Conservation (phyloP, 2,888 invertebrate species). For the Nudaria mundana region DNA sequence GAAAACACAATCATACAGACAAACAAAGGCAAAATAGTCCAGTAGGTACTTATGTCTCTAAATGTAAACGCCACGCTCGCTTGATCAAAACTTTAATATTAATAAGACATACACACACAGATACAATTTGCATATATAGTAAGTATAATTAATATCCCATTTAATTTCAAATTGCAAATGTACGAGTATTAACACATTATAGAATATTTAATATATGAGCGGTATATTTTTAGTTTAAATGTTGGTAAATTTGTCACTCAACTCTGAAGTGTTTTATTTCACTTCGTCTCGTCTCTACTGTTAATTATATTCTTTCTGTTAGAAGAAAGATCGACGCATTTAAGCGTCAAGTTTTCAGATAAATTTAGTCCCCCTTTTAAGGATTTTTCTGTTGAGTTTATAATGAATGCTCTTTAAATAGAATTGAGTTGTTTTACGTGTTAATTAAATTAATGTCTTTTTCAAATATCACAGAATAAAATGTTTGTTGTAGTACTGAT, state of each 20-base stretch:
- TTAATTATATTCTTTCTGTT: slow-evolving; percentile 74
- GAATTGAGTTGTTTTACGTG: slow-evolving; percentile 9
- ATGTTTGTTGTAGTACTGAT: no score
- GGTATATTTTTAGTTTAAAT: no score
- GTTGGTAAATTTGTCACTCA: slow-evolving; percentile 71
- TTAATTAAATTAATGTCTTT: background rate
- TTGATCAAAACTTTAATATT: no score
- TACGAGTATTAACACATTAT: slow-evolving; percentile 55
- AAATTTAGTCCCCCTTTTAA: slow-evolving; percentile 66
- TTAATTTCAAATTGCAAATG: slow-evolving; percentile 44
- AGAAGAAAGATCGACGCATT: slow-evolving; percentile 56
- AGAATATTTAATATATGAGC: no score
- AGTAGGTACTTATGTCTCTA: no score
- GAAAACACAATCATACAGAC: no score
- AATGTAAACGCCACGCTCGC: no score
- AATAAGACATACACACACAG: no score
- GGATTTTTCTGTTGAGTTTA: slow-evolving; percentile 38
- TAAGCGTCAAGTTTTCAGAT: slow-evolving; percentile 71
- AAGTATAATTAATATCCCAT: no score
- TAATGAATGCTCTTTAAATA: slow-evolving; percentile 19
- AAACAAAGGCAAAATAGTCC: no score
- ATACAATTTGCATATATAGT: no score
- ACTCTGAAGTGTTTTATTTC: slow-evolving; percentile 72
- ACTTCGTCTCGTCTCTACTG: slow-evolving; percentile 60
- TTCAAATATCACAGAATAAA: background rate